Percentiles rank a stretch among this genome's conserved stretches.
Conservation (phyloP, 35 echinoderm and acorn worm genomes). For the Eucidaris tribuloides region DNA sequence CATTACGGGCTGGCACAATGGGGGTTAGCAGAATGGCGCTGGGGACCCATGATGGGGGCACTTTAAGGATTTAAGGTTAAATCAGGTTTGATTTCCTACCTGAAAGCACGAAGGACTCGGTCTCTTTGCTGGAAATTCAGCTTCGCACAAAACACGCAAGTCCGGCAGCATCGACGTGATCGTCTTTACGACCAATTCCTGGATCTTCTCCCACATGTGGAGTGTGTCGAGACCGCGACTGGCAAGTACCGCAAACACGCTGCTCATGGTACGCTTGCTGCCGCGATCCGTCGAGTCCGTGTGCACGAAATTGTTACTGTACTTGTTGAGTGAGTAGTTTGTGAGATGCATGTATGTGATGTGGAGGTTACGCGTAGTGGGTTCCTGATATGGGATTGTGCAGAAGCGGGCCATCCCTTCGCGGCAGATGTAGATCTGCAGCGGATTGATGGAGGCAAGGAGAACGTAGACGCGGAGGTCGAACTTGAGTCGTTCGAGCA, state of each 20-base stretch:
- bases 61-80: too few species aligned
- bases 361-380: constrained; percentile 62
- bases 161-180: constrained; percentile 73
- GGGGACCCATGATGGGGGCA: too few species aligned
- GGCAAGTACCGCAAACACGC: constrained; percentile 40
- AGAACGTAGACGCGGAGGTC: constrained; percentile 77
- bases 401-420: constrained; percentile 87
- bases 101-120: constrained; percentile 71
- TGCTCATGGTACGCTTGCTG: constrained; percentile 73
- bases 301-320: constrained; percentile 61
- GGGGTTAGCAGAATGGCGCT: too few species aligned
- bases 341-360: constrained; percentile 80
- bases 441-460: constrained; percentile 52
- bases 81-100: too few species aligned
- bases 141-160: constrained; percentile 42
- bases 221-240: constrained; percentile 41
- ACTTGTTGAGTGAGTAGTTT: constrained; percentile 77
- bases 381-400: constrained; percentile 61
- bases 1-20: too few species aligned
- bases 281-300: constrained; percentile 52
- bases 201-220: constrained; percentile 52
- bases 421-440: constrained; percentile 59
- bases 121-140: constrained; percentile 60
- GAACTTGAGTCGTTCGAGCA: constrained; percentile 78
- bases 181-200: constrained; percentile 67